A percentile compares a stretch with the other conserved stretches of the same genome.
phyloP scores from a whole-genome alignment of 2,797 vertebrate species.

The Helostoma temminkii region DNA sequence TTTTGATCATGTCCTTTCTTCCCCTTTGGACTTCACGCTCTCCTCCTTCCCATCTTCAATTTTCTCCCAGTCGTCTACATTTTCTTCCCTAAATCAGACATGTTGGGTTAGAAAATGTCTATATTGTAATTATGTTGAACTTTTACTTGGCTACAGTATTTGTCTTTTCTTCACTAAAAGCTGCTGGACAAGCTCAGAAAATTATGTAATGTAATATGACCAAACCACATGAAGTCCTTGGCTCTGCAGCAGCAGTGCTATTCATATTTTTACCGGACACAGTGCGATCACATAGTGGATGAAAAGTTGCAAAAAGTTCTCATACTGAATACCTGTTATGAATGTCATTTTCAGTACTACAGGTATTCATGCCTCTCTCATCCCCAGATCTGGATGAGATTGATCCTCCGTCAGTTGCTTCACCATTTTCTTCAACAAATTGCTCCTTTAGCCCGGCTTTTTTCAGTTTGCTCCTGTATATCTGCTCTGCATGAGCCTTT shows the following conservation, averaged over 20 bases:
- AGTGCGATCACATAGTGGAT: constrained; percentile 60
- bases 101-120: constrained; percentile 77
- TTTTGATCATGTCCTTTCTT: constrained; percentile 80
- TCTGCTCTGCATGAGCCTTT: constrained; percentile 85
- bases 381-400: constrained; percentile 48
- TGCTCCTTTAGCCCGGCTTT: constrained; percentile 89
- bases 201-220: constrained; percentile 80
- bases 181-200: constrained; percentile 67
- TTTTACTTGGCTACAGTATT: constrained; percentile 76
- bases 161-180: constrained; percentile 61
- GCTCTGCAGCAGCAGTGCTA: constrained; percentile 64
- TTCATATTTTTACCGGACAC: constrained; percentile 75
- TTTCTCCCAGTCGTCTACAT: constrained; percentile 76
- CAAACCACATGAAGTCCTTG: constrained; percentile 78
- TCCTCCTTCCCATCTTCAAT: constrained; percentile 83
- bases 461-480: constrained; percentile 85
- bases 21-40: constrained; percentile 79
- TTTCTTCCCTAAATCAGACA: constrained; percentile 83
- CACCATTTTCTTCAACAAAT: constrained; percentile 88
- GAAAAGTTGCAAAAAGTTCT: constrained; percentile 57
- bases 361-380: constrained; percentile 49
- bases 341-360: constrained; percentile 51
- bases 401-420: constrained; percentile 44
- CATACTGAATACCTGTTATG: constrained; percentile 77
- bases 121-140: constrained; percentile 79